A percentile compares a stretch with the other conserved stretches of the same genome.
Evolutionary conservation across 2,797 vertebrate genomes (phyloP).

Genomic region (Remorina albescens): DNA sequence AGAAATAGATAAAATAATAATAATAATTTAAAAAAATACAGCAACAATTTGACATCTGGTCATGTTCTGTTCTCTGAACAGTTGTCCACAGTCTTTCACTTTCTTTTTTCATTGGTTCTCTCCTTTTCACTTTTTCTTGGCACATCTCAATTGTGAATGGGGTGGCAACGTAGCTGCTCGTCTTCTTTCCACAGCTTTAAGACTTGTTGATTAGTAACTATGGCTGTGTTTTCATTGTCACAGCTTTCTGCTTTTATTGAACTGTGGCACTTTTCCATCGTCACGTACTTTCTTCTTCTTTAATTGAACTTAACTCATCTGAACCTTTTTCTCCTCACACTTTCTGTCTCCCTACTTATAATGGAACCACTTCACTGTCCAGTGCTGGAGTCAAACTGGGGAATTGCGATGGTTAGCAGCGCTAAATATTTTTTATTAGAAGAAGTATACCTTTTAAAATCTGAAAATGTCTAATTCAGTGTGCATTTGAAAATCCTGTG

Average conservation of each 20-base stretch:
- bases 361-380: conserved; percentile 21
- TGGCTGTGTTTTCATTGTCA: conserved; percentile 77
- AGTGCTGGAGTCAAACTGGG: conserved; percentile 24
- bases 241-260: conserved; percentile 74
- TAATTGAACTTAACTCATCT: conserved; percentile 53
- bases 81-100: conserved; percentile 84
- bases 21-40: conserved; percentile 63
- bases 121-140: conserved; percentile 84
- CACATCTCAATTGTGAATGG: conserved; percentile 77
- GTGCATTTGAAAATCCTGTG: neutral
- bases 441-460: neutral
- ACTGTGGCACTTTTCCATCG: conserved; percentile 65
- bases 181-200: conserved; percentile 81
- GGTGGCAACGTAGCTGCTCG: conserved; percentile 81
- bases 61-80: conserved; percentile 80
- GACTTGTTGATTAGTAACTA: conserved; percentile 80
- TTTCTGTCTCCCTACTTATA: conserved; percentile 33
- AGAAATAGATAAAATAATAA: conserved; percentile 30
- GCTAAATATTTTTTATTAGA: conserved; percentile 1
- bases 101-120: conserved; percentile 80
- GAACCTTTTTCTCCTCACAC: conserved; percentile 45
- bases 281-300: conserved; percentile 64
- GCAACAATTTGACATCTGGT: conserved; percentile 82
- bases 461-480: neutral
- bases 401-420: conserved; percentile 32